Percentiles rank a stretch among this genome's conserved stretches.
Evolutionary conservation across 2,888 invertebrate genomes (phyloP).

Genomic region (Volucella inflata): DNA sequence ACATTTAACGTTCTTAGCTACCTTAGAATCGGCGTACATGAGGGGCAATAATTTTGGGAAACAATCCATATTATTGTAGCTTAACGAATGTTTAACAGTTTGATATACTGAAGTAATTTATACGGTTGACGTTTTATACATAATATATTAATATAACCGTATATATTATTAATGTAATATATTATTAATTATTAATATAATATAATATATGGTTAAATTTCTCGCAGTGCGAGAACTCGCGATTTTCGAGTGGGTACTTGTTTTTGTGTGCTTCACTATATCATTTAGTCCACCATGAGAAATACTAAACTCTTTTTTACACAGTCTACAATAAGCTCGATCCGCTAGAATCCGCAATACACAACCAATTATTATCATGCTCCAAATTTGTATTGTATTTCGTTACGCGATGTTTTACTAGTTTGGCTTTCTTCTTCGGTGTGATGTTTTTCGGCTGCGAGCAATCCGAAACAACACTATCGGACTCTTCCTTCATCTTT

Average conservation of each 20-base stretch:
- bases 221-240: no score
- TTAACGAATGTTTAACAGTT: slow-evolving; percentile 3
- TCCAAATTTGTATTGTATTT: neutral
- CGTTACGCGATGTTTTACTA: slow-evolving; percentile 3
- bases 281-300: slow-evolving; percentile 7
- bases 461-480: slow-evolving; percentile 21
- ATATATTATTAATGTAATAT: slow-evolving; percentile 1
- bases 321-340: neutral
- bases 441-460: no score
- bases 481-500: slow-evolving; percentile 22
- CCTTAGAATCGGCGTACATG: slow-evolving; percentile 16
- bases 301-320: neutral
- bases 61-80: slow-evolving; percentile 17
- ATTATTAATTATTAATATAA: neutral
- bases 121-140: neutral
- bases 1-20: slow-evolving; percentile 22
- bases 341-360: neutral
- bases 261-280: neutral
- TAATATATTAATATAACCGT: neutral
- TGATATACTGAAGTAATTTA: slow-evolving; percentile 1
- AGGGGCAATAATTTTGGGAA: neutral
- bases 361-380: neutral
- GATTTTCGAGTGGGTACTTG: neutral
- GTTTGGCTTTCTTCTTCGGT: neutral
- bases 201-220: no score